Evolutionary conservation across 2,797 vertebrate species (phyloP), one percentile per base, ranked within the genome.

Genomic region (Chloroceryle inda): DNA sequence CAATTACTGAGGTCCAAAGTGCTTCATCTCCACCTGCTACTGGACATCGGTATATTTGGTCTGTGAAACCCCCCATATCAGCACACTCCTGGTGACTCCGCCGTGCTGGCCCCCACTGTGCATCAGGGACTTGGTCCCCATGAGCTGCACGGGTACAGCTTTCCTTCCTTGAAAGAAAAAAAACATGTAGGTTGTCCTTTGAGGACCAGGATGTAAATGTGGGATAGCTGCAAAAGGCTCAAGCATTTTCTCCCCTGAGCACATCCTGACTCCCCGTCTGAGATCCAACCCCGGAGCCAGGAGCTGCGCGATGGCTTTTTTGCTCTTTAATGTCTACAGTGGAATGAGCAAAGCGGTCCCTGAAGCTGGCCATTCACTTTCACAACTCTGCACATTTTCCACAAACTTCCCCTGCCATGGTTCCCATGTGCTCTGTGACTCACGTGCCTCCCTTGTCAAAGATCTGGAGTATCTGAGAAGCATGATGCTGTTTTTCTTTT

Each of bases 31-130:
- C 29, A 13, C 13, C 33, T 74, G 56, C 17, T 13, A 24, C 58
- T 31, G 38, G 40, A 31, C 18, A 63, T 21, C 17, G 10, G 23
- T 13, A 2, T 35, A 49, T 72, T 38, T 45, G 53, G 29, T 72
- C n/a, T 35, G 59, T 17, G 10, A 49, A 64, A 61, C 17, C 19
- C 71, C 20, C 45, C 7, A 0, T 38, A 33, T 13, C 20, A 55
- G 11, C 63, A 7, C 0, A 0, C 4, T 23, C 7, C 31, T 23
- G 40, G 31, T 42, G 69, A 23, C 14, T 5, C 0, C 12, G 52
- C 27, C 5, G 14, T 27, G 56, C 33, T 0, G 0, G 66, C 18
- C 33, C 26, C 4, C 2, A 4, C 18, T 4, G 3, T 16, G 22
- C 27, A 26, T 7, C 31, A 29, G 23, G 10, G 35, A 4, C 38